A percentile compares a stretch with the other conserved stretches of the same genome.
These are phyloP conservation scores for Trachelus tabidus DNA, from an alignment of 2,888 invertebrate species.

Conservation along the genomic window DNA sequence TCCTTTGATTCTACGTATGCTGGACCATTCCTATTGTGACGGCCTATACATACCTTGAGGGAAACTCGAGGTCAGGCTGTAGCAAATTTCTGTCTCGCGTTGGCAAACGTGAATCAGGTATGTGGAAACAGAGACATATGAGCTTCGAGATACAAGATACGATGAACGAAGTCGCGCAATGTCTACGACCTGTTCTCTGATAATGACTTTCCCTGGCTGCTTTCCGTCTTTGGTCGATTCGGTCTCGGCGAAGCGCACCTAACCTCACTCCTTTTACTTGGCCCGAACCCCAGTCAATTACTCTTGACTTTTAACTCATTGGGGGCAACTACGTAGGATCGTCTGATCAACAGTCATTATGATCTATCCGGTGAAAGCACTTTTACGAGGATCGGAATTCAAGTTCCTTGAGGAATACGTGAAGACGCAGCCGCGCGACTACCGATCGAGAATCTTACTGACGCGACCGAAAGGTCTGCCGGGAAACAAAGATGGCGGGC, in stretches of 20 bases:
- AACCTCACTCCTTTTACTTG: neutral
- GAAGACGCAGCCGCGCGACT: neutral
- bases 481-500: too few species aligned
- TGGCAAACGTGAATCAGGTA: neutral
- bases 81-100: neutral
- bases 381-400: neutral
- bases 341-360: neutral
- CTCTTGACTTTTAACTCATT: neutral
- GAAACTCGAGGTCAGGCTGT: neutral
- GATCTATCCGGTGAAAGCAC: neutral
- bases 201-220: neutral
- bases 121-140: neutral
- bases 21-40: neutral
- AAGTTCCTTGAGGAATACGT: neutral
- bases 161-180: neutral
- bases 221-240: neutral
- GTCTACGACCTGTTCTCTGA: neutral
- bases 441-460: neutral
- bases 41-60: neutral
- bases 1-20: neutral
- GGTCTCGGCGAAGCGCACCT: neutral
- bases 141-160: neutral
- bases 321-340: neutral
- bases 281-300: neutral
- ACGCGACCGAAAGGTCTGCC: neutral